These are phyloP conservation scores for Darevskia mixta DNA, from an alignment of 2,797 vertebrate genomes.

Conservation along the genomic window DNA sequence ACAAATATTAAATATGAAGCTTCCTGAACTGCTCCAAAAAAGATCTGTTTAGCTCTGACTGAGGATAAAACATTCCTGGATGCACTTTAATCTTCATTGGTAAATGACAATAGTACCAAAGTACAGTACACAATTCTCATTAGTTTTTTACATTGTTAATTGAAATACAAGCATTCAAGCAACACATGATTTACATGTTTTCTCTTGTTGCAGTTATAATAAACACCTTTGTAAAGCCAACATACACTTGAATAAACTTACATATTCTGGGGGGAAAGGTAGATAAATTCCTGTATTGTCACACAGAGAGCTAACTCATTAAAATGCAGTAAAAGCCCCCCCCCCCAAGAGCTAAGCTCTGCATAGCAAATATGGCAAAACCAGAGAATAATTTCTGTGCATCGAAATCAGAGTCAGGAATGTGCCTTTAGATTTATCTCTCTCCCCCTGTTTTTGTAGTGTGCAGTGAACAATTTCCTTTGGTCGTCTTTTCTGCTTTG, in stretches of 20 bases:
- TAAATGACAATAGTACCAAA: neutral
- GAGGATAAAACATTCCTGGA: conserved; percentile 10
- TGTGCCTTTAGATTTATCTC: conserved; percentile 35
- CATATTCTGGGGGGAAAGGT: conserved; percentile 31
- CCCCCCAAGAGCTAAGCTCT: conserved; percentile 63
- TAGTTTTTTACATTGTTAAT: conserved; percentile 13
- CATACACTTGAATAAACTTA: conserved; percentile 13
- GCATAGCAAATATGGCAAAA: conserved; percentile 50
- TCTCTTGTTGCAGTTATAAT: conserved; percentile 16
- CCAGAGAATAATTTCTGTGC: conserved; percentile 48
- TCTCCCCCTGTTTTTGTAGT: neutral
- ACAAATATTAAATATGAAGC: accelerated
- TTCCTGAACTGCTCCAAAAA: conserved; percentile 7
- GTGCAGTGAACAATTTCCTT: conserved; percentile 37
- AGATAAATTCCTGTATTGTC: conserved; percentile 54
- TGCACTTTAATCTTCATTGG: neutral
- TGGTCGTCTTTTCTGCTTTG: conserved; percentile 47
- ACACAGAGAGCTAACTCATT: conserved; percentile 51
- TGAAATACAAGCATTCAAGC: neutral
- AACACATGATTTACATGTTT: neutral
- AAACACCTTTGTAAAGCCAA: conserved; percentile 26
- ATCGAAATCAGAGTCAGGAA: conserved; percentile 64
- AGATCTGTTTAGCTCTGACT: neutral
- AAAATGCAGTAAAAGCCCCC: conserved; percentile 65
- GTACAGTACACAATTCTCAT: neutral